phyloP scores from a whole-genome alignment of 2,797 vertebrate species.

The Octomys mimax region DNA sequence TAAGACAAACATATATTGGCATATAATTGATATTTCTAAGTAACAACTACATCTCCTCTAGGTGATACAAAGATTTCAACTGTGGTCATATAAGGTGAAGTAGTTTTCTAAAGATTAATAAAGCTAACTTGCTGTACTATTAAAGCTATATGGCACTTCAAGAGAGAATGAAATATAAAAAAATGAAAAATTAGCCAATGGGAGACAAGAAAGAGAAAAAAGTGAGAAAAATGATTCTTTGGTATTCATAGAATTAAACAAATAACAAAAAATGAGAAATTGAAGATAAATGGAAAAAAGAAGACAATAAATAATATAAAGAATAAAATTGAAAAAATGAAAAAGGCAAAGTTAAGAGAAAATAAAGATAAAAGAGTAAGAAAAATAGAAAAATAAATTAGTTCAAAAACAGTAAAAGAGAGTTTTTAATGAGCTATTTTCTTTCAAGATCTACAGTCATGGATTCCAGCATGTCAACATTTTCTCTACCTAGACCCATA shows the following conservation, averaged over 20 bases:
- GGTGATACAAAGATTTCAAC: neutral
- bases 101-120: neutral
- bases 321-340: neutral
- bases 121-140: neutral
- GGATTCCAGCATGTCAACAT: neutral
- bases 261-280: neutral
- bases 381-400: neutral
- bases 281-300: neutral
- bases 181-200: neutral
- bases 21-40: neutral
- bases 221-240: neutral
- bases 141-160: neutral
- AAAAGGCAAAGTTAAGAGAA: neutral
- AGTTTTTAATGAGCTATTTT: neutral
- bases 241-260: neutral
- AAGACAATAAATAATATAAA: neutral
- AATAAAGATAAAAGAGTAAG: neutral
- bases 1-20: neutral
- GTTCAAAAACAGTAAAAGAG: neutral
- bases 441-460: neutral
- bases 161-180: neutral
- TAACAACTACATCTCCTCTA: neutral
- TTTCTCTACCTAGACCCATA: neutral
- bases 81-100: neutral
- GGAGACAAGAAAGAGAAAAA: neutral